Evolutionary conservation across 2,888 invertebrate species (phyloP).

Genomic region (Cephonodes hylas): DNA sequence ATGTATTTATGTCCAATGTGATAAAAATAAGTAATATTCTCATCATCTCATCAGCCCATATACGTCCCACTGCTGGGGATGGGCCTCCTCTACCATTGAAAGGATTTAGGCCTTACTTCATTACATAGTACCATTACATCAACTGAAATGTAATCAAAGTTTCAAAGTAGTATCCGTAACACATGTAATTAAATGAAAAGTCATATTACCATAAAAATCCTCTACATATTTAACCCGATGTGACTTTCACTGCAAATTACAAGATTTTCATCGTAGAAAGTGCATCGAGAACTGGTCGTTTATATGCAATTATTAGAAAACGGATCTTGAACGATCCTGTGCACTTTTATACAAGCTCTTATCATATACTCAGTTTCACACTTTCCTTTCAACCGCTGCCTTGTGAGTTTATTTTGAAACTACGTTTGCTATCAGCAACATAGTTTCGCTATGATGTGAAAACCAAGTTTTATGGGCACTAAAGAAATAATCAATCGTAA

Average conservation of each 20-base stretch:
- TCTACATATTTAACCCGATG: not conserved
- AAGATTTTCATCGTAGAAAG: slow-evolving; percentile 7
- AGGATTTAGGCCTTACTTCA: too few relatives aligned
- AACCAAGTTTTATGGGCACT: too few relatives aligned
- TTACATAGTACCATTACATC: too few relatives aligned
- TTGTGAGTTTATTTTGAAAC: not conserved
- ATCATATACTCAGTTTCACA: not conserved
- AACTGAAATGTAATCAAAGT: not conserved
- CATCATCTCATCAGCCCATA: too few relatives aligned
- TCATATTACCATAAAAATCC: not conserved
- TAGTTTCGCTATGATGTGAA: too few relatives aligned
- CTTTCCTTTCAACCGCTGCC: not conserved
- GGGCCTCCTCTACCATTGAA: too few relatives aligned
- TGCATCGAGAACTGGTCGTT: not conserved
- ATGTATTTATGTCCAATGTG: not conserved
- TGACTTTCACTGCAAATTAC: slow-evolving; percentile 1
- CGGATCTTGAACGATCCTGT: not conserved
- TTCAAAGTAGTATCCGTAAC: not conserved
- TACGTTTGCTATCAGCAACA: too few relatives aligned
- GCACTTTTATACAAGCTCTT: not conserved
- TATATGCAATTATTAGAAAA: slow-evolving; percentile 4
- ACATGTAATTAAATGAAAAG: slow-evolving; percentile 1
- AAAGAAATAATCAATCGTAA: too few relatives aligned
- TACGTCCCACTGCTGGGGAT: too few relatives aligned
- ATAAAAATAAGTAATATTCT: not conserved